These are phyloP conservation scores for Naso thynnoides DNA, from an alignment of 2,797 vertebrate species.

Conservation along the genomic window DNA sequence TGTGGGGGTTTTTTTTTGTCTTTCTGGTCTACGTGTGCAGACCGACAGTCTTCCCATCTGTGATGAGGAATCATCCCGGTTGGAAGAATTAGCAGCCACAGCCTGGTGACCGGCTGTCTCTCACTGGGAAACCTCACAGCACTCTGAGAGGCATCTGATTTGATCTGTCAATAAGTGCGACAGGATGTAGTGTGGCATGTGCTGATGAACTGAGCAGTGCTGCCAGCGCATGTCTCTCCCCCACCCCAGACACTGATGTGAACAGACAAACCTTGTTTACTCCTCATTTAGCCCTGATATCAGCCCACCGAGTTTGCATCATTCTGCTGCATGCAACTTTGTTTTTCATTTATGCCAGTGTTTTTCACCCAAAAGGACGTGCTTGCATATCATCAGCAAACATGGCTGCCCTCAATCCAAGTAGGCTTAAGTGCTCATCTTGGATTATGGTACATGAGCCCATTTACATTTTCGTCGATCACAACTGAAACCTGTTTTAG, in stretches of 20 bases:
- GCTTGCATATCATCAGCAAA: not conserved
- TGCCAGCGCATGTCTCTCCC: conserved; percentile 29
- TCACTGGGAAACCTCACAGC: conserved; percentile 31
- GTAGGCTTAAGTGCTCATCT: conserved; percentile 56
- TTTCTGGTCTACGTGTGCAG: not conserved
- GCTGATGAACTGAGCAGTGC: conserved; percentile 61
- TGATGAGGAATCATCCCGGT: not conserved
- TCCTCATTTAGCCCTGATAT: conserved; percentile 45
- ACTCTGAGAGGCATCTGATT: conserved; percentile 38
- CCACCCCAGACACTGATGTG: conserved; percentile 42
- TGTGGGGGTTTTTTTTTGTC: not conserved
- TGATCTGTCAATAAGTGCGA: conserved; percentile 59
- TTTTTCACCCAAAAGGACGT: conserved; percentile 7
- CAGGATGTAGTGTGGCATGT: conserved; percentile 39
- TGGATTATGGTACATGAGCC: conserved; percentile 44
- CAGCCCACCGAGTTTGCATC: conserved; percentile 20
- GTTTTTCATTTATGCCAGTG: conserved; percentile 47
- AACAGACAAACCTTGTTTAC: conserved; percentile 62
- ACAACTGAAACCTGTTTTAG: conserved; percentile 11
- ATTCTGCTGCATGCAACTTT: conserved; percentile 8
- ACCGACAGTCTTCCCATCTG: conserved; percentile 12
- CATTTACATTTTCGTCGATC: conserved; percentile 50
- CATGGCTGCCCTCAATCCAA: conserved; percentile 36
- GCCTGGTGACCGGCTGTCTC: conserved; percentile 30
- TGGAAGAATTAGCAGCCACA: conserved; percentile 17